A percentile compares a stretch with the other conserved stretches of the same genome.
Conservation (phyloP, 2,888 invertebrate genomes). For the Neoaliturus tenellus region DNA sequence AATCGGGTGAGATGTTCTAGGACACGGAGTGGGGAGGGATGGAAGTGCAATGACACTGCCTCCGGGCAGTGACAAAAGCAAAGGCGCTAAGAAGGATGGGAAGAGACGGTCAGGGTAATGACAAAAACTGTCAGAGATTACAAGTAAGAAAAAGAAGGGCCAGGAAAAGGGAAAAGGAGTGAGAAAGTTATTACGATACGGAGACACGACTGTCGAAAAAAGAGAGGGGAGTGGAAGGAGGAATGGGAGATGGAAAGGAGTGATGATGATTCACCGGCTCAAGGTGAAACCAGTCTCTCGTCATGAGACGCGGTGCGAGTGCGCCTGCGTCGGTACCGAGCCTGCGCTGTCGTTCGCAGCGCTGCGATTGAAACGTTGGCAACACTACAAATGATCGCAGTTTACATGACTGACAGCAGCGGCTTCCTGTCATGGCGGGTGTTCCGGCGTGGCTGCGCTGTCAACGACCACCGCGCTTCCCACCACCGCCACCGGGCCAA, state of each 20-base stretch:
- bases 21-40: neutral
- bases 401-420: slow-evolving; percentile 14
- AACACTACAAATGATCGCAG: slow-evolving; percentile 4
- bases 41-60: slow-evolving; percentile 5
- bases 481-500: too few relatives aligned
- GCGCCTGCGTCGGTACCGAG: neutral
- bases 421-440: slow-evolving; percentile 15
- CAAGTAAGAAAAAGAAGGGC: neutral
- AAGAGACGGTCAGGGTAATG: neutral
- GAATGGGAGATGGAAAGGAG: slow-evolving; percentile 38
- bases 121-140: slow-evolving; percentile 19
- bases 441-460: too few relatives aligned
- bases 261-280: slow-evolving; percentile 43
- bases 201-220: neutral
- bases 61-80: neutral
- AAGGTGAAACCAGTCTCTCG: slow-evolving; percentile 45
- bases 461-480: too few relatives aligned
- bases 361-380: neutral
- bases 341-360: neutral
- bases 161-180: slow-evolving; percentile 1
- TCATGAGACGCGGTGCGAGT: slow-evolving; percentile 11
- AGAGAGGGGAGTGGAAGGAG: slow-evolving; percentile 14
- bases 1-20: neutral
- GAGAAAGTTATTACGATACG: slow-evolving; percentile 24
- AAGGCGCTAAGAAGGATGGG: neutral